Evolutionary conservation across 1,140 invertebrate genomes (phyloP).

Genomic region (Solenopsis invicta): DNA sequence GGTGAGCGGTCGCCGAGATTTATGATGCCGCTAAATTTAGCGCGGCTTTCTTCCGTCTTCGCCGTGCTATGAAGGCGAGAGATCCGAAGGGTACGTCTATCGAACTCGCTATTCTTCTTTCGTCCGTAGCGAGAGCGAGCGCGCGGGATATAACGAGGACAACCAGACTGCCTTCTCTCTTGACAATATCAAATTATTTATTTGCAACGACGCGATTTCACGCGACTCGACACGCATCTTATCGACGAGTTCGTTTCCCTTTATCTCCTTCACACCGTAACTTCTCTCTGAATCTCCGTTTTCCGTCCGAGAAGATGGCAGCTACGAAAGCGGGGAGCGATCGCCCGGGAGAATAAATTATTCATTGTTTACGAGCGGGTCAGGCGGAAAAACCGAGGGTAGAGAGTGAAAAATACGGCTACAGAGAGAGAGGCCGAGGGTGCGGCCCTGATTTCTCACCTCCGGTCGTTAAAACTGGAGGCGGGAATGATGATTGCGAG

Average conservation of each 20-base stretch:
- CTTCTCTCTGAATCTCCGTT: not conserved
- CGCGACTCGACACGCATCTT: conserved; percentile 34
- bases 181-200: conserved; percentile 60
- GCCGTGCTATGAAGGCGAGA: conserved; percentile 12
- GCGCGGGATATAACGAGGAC: conserved; percentile 43
- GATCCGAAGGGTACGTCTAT: conserved; percentile 41
- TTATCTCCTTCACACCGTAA: not conserved
- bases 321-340: conserved; percentile 19
- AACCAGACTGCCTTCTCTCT: not conserved
- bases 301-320: not conserved
- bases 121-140: conserved; percentile 4
- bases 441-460: conserved; percentile 37
- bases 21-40: conserved; percentile 54
- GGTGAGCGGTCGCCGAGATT: conserved; percentile 1
- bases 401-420: conserved; percentile 40
- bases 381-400: conserved; percentile 32
- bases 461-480: conserved; percentile 56
- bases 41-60: conserved; percentile 47
- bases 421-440: not conserved
- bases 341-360: conserved; percentile 55
- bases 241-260: not conserved
- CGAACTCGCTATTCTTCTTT: conserved; percentile 46
- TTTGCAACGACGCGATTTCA: conserved; percentile 36
- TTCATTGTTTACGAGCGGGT: conserved; percentile 61
- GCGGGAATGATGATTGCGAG: conserved; percentile 50